Evolutionary conservation across 1,140 invertebrate species (phyloP), one percentile per base, ranked within the genome.

Genomic region (Procambarus clarkii): DNA sequence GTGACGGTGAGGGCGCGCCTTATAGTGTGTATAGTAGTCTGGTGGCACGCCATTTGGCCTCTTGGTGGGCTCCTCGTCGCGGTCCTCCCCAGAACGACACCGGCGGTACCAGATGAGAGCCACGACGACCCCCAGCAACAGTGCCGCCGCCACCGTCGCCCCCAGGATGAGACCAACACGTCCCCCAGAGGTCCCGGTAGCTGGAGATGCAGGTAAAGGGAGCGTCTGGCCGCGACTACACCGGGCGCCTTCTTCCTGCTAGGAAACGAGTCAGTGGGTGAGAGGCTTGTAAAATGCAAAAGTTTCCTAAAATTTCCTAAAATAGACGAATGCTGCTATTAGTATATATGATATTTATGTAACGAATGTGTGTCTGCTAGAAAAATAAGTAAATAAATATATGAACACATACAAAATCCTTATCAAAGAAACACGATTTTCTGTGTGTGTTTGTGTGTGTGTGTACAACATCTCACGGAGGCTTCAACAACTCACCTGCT

Each of bases 1-100:
- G 45, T 91, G 77, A 0, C 46, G 82, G 34, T 60, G 48, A 24
- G 74, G 74, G 9, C 79, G 44, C 9, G 45, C 87, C 21, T 89
- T 71, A 44, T 85, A 85, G 34, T 91, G 74, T 18, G 74, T 91
- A 21, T 91, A 91, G 76, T 91, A 91, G 50, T 91, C 88, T 11
- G 88, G 88, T 7, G 88, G 88, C 7, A 69, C 88, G 15, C 88
- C 88, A 50, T 91, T 91, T 24, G 88, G 69, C 45, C 83, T 58
- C 44, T 85, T 85, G 64, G 84, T 91, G 24, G 88, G 69, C 24
- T 76, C 24, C 34, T 77, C 81, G 48, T 71, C 45, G 13, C 48
- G 71, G 2, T 48, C 45, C 24, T 48, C 15, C 15, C 76, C 71
- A 18, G 71, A n/a, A 34, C 88, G 82, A 79, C 88, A 91, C 44